Evolutionary conservation across 2,888 invertebrate genomes (phyloP), one percentile per base, ranked within the genome.

Genomic region (Folsomia manolachei): DNA sequence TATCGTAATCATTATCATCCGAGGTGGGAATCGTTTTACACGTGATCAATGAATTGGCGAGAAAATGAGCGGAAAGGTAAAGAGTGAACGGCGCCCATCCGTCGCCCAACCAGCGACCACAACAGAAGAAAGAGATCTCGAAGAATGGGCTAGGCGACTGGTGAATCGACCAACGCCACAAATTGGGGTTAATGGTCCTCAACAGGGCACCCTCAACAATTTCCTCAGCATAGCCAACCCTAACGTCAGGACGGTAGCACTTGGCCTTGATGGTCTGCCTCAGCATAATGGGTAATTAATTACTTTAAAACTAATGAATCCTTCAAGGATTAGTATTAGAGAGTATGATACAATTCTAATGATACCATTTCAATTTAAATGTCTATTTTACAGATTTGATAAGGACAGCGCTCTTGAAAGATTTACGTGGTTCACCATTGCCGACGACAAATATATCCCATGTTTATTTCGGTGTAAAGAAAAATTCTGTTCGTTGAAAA

Each of bases 401-500:
- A 27, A 75, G 1, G 77, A 76, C 27, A 80, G 80, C 72, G 77
- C 79, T 11, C 74, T 79, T 25, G 79, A 78, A 26, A 69, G 72
- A 51, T 80, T 80, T 70, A 75, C 79, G 0, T 80, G 79, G 79
- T 64, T 64, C 14, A 77, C 74, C 0, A 60, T 80, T n/a, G 70
- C 72, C 1, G 69, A 67, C 0, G 76, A 82, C 25, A 82, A 84
- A 2, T 83, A 83, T 76, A 81, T 97, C 82, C 97, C 97, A 0
- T 95, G 92, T 84, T 92, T 97, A 78, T 90, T 91, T 82, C 88
- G 97, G 23, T 88, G 90, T 68, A 88, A 89, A 21, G 93, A 93
- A 83, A 91, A 91, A 83, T 96, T 93, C 84, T 93, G 94, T 83
- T 92, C 95, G n/a, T 95, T 97, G 68, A 88, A 95, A 70, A 95